phyloP scores from a whole-genome alignment of 2,113 vertebrate species.

The Campylomormyrus numenius region DNA sequence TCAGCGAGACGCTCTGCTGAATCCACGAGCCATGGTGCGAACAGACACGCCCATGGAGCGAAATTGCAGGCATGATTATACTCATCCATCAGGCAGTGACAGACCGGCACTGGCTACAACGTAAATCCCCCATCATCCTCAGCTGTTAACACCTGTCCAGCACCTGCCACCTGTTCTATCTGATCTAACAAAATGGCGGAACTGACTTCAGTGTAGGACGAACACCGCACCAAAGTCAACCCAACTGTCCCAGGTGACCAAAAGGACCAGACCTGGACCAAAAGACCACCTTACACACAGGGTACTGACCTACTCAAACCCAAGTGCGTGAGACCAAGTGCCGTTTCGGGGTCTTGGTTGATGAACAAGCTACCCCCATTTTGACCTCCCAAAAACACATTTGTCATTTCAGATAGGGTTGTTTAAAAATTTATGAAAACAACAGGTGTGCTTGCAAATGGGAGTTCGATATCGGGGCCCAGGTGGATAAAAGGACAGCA shows the following conservation, averaged over 20 bases:
- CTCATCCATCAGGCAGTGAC: background rate
- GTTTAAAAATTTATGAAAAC: background rate
- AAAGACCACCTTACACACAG: background rate
- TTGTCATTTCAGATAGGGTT: background rate
- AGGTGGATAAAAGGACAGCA: background rate
- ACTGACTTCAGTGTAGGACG: background rate
- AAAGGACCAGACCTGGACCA: background rate
- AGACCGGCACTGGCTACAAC: background rate
- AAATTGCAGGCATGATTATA: background rate
- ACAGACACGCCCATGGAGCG: background rate
- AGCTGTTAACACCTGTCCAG: background rate
- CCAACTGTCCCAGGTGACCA: background rate
- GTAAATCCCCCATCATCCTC: constrained; percentile 6
- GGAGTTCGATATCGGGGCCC: background rate
- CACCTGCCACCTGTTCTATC: background rate
- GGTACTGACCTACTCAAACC: background rate
- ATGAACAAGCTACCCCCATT: background rate
- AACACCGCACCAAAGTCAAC: background rate
- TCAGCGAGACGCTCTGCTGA: background rate
- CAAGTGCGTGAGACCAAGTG: background rate
- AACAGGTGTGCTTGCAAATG: background rate
- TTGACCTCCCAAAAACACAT: background rate
- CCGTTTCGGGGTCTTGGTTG: background rate
- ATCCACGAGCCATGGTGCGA: background rate
- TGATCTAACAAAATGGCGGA: background rate